Evolutionary conservation across 2,113 vertebrate species (phyloP), one percentile per base, ranked within the genome.

Genomic region (Ceyx margarethae): DNA sequence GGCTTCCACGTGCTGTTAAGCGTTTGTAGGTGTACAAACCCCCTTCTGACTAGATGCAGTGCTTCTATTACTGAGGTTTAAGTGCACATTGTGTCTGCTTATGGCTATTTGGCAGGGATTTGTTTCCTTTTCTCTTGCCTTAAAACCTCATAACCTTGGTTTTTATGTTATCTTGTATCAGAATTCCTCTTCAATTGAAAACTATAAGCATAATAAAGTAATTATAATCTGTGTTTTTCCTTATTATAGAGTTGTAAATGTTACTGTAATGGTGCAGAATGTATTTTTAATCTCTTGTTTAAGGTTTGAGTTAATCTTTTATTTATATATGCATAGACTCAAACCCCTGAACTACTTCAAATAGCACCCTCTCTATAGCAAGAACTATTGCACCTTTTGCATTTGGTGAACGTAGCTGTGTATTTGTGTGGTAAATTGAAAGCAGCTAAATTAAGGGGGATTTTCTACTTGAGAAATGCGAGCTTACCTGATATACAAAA

Each of bases 1-100:
- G 3, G 4, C 11, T 46, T 11, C 31, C 29, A 1, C 1, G 0
- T 9, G 60, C 42, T n/a, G 0, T 2, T 5, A 0, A 0, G 7
- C 2, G 2, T 26, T 31, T 62, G 25, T 53, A 64, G 42, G 5
- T 42, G 0, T 11, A 29, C 1, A 17, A 6, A 16, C 31, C 45
- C 2, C 2, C 0, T 6, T 69, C 25, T 11, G 21, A 12, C 15
- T 0, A 48, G 20, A 26, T 18, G 43, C 14, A 62, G 19, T 8
- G 8, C 23, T 8, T n/a, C 13, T 16, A 6, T 76, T 53, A 9
- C 6, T 9, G 8, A 16, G 33, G 14, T 50, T 65, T 56, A 48
- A 56, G 19, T 13, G 5, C 17, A 15, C 5, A 0, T 62, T 61
- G 15, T 0, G 0, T 68, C 66, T 68, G 46, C 42, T 72, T 54